These are phyloP conservation scores for Jacana jacana DNA, from an alignment of 2,113 vertebrate species.

Conservation along the genomic window DNA sequence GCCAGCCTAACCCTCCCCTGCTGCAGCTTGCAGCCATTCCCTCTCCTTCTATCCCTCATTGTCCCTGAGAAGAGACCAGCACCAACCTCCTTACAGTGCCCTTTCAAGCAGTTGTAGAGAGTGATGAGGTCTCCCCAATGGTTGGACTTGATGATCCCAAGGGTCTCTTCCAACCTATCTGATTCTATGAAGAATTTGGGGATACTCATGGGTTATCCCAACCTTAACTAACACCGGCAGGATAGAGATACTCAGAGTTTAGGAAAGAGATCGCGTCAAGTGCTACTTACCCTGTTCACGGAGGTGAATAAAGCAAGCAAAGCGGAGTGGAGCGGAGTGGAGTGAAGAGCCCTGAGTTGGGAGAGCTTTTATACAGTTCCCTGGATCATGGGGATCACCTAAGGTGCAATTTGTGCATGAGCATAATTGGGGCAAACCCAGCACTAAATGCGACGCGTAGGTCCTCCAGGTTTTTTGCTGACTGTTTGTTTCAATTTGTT, in stretches of 20 bases:
- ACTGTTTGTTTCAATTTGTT: background rate
- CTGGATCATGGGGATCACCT: background rate
- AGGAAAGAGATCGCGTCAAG: background rate
- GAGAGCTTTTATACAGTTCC: conserved; percentile 49
- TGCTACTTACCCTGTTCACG: background rate
- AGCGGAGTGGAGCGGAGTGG: background rate
- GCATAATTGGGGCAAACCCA: conserved; percentile 23
- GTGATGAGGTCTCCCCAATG: too few relatives aligned
- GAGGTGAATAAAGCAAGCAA: background rate
- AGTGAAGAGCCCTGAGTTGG: background rate
- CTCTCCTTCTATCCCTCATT: too few relatives aligned
- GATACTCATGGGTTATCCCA: background rate
- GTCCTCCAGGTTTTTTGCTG: conserved; percentile 23
- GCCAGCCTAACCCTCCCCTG: too few relatives aligned
- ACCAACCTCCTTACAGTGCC: too few relatives aligned
- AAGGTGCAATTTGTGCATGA: conserved; percentile 26
- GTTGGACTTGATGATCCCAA: too few relatives aligned
- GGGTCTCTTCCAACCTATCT: too few relatives aligned
- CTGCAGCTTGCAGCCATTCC: too few relatives aligned
- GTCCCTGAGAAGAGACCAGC: too few relatives aligned
- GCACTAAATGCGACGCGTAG: background rate
- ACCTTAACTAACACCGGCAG: background rate
- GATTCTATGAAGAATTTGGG: too few relatives aligned
- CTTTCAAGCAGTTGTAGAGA: too few relatives aligned
- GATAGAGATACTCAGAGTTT: background rate